These are phyloP conservation scores for Urosaurus nigricauda DNA, from an alignment of 2,797 vertebrate genomes.

Conservation along the genomic window DNA sequence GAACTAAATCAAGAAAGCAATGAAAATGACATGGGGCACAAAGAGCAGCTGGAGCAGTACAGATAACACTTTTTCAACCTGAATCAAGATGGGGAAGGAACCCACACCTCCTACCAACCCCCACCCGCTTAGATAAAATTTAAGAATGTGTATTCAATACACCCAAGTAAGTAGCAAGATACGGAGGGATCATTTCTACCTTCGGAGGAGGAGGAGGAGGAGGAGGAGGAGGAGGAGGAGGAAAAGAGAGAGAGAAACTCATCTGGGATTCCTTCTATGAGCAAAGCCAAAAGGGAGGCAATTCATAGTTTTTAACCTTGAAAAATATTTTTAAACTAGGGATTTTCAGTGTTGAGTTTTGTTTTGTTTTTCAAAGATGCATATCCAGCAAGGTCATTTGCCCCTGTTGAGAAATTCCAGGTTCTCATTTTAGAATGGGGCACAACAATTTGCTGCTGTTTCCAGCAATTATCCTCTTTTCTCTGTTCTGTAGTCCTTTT, in stretches of 20 bases:
- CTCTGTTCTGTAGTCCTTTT: neutral
- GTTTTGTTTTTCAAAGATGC: neutral
- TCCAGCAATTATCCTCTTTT: slow-evolving; percentile 45
- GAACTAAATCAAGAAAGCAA: slow-evolving; percentile 70
- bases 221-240: neutral
- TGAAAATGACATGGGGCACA: slow-evolving; percentile 53
- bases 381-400: neutral
- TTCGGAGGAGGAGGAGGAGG: neutral
- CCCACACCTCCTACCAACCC: neutral
- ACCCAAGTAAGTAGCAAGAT: slow-evolving; percentile 2
- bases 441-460: neutral
- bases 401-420: slow-evolving; percentile 37
- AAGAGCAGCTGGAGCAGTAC: slow-evolving; percentile 54
- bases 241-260: neutral
- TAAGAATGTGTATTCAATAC: slow-evolving; percentile 7
- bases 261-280: slow-evolving; percentile 16
- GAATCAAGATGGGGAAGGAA: slow-evolving; percentile 4
- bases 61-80: slow-evolving; percentile 25
- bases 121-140: slow-evolving; percentile 4
- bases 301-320: slow-evolving; percentile 27
- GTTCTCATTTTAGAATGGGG: slow-evolving; percentile 21
- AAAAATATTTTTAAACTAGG: neutral
- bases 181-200: neutral
- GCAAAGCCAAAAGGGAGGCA: slow-evolving; percentile 11
- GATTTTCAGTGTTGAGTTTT: neutral